Base-by-base conservation (phyloP, 2,113 vertebrate species). In the Thalassoma bifasciatum region DNA sequence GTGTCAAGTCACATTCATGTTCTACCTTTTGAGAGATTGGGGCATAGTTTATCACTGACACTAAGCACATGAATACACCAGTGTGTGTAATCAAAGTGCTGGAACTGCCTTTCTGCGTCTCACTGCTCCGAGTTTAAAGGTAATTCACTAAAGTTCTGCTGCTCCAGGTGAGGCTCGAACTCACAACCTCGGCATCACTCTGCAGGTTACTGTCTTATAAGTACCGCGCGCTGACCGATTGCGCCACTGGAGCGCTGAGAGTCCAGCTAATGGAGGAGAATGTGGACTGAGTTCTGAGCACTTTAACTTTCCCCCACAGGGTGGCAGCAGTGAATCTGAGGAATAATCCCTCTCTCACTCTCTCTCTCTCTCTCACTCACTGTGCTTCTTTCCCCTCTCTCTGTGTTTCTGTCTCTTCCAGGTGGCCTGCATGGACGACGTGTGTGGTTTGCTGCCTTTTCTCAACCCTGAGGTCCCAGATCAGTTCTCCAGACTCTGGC, bases 361-460 rank as follows among this genome's bases (percentile, higher is more conserved):
- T 30, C 6, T 30, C 30, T 30, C 30, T 30, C 30, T 30, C 6
- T 30, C 30, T n/a, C n/a, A n/a, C n/a, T 44, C 42, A n/a, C 5
- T 12, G 14, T 5, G 13, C 13, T 10, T 10, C 17, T 44, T 1
- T 44, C 17, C 5, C 13, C 10, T 1, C 1, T 8, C 2, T 6
- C 14, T n/a, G 0, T 0, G 7, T 52, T 9, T 30, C 34, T 9
- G 2, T 79, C 49, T 76, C 69, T 51, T 42, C 1, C 88, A 99
- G 98, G 98, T 99, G 70, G 96, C 97, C 72, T 99, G 98, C 86
- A 98, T 99, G 98, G 96, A 98, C 26, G 97, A 98, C 0, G 96
- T 99, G 36, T 99, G 98, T 19, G 98, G 98, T 57, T 94, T 99
- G 44, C 92, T 99, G 70, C 97, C 97, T 66, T 99, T 99, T 84